Percentiles rank a stretch among this genome's conserved stretches.
Conservation (phyloP, 1,140 invertebrate genomes). For the Armadillidium nasatum region DNA sequence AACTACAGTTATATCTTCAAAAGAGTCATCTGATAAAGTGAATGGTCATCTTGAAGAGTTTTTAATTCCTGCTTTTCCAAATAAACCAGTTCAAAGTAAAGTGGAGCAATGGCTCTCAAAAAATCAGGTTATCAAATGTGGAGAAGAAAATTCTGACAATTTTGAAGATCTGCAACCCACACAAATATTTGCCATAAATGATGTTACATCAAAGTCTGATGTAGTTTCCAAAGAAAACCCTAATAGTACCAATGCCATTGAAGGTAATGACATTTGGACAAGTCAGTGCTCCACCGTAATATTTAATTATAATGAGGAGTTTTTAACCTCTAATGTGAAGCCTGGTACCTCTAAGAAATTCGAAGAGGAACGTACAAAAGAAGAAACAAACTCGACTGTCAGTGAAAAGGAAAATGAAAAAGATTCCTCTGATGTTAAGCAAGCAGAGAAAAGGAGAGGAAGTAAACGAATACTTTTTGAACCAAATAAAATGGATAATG, state of each 20-base stretch:
- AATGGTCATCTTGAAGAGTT: no score
- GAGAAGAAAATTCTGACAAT: not conserved
- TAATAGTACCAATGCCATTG: no score
- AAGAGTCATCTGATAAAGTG: no score
- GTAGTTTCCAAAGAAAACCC: no score
- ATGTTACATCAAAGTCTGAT: no score
- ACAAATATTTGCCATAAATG: not conserved
- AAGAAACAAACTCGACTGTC: not conserved
- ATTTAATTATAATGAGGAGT: no score
- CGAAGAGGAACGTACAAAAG: not conserved
- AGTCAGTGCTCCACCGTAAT: no score
- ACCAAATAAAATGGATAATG: not conserved
- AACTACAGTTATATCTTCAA: no score
- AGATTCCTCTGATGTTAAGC: not conserved
- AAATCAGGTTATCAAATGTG: not conserved
- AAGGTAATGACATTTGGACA: no score
- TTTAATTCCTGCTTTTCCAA: no score
- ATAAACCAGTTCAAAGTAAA: not conserved
- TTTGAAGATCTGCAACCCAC: not conserved
- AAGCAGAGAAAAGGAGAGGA: not conserved
- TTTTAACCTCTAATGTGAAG: no score
- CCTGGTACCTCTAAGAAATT: not conserved
- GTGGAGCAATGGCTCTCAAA: not conserved
- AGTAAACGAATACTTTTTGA: not conserved
- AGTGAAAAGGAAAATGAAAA: conserved; percentile 4